Evolutionary conservation across 2,113 vertebrate genomes (phyloP).

Genomic region (Aleadryas rufinucha): DNA sequence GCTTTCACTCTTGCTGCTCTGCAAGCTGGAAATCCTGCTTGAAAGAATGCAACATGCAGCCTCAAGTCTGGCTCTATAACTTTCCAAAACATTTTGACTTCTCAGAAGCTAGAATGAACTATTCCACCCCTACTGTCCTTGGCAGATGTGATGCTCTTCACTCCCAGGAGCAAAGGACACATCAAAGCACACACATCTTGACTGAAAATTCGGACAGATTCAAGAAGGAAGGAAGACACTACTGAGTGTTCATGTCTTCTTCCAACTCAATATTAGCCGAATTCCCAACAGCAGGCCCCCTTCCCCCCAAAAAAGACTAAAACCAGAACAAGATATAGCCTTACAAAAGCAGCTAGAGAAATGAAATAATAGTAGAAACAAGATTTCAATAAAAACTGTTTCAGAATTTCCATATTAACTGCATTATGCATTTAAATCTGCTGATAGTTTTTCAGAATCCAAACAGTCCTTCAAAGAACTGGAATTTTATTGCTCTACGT

Average conservation of each 20-base stretch:
- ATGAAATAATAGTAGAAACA: not conserved
- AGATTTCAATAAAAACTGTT: not conserved
- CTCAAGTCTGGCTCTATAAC: not conserved
- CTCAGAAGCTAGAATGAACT: not conserved
- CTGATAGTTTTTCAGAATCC: not conserved
- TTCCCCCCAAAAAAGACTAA: accelerated
- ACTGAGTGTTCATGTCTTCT: not conserved
- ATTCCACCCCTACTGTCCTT: not conserved
- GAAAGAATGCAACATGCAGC: not conserved
- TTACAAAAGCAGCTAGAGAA: not conserved
- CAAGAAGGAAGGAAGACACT: not conserved
- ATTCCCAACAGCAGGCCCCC: accelerated
- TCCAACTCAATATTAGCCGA: accelerated
- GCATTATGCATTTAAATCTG: not conserved
- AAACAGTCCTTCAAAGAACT: not conserved
- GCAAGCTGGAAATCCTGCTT: not conserved
- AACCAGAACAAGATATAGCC: not conserved
- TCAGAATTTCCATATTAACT: not conserved
- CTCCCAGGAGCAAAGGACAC: not conserved
- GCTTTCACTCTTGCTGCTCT: not conserved
- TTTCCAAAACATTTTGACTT: not conserved
- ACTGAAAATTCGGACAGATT: not conserved
- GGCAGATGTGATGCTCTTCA: not conserved
- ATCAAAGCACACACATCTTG: not conserved
- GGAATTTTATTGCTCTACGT: not conserved